Percentiles rank a stretch among this genome's conserved stretches.
Conservation (phyloP, 2,888 invertebrate species). For the Apamea crenata region DNA sequence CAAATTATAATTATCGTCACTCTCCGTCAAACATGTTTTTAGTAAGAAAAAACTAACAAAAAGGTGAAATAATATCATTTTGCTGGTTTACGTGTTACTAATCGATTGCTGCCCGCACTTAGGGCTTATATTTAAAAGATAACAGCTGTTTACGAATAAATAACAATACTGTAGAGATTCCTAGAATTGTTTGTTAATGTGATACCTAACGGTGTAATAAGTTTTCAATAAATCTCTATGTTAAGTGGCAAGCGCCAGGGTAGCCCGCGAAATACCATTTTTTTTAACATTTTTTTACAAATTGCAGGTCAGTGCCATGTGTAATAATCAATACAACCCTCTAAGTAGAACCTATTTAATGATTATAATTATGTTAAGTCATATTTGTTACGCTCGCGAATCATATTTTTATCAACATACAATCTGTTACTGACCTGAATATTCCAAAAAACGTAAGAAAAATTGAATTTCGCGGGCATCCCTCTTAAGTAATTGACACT, state of each 20-base stretch:
- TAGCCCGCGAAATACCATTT: neutral
- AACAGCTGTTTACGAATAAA: constrained; percentile 27
- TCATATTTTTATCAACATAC: too few relatives aligned
- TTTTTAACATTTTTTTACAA: neutral
- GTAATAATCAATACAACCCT: too few relatives aligned
- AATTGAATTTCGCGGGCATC: too few relatives aligned
- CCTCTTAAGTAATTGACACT: too few relatives aligned
- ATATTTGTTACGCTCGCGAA: too few relatives aligned
- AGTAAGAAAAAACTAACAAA: constrained; percentile 36
- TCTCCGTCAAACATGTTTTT: constrained; percentile 33
- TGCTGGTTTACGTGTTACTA: constrained; percentile 27
- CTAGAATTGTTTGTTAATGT: constrained; percentile 29
- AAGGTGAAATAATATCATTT: constrained; percentile 55
- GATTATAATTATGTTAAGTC: too few relatives aligned
- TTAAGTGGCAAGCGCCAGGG: neutral
- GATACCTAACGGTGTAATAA: neutral
- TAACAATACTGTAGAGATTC: constrained; percentile 31
- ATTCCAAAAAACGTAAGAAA: too few relatives aligned
- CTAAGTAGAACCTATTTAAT: too few relatives aligned
- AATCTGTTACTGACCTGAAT: too few relatives aligned
- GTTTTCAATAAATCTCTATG: neutral
- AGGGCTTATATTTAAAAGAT: constrained; percentile 63
- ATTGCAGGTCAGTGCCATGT: neutral
- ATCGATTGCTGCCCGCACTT: constrained; percentile 38
- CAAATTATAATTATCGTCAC: constrained; percentile 56